Conservation (phyloP, 2,113 vertebrate species). For the Corydoras maculifer region DNA sequence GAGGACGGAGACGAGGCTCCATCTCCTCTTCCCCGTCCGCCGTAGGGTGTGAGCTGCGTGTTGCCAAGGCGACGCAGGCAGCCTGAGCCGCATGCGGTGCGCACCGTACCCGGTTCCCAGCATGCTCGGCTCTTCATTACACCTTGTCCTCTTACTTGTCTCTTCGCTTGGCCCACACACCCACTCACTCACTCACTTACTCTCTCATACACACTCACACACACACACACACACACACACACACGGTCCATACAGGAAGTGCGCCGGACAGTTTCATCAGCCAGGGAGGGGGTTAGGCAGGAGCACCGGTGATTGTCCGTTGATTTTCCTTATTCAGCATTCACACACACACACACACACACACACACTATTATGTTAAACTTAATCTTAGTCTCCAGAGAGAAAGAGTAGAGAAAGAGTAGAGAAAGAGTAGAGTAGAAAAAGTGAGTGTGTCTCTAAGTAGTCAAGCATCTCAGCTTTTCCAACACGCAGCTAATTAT, state of each 20-base stretch:
- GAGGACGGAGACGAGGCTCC: constrained; percentile 33
- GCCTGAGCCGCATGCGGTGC: constrained; percentile 86
- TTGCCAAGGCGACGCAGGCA: constrained; percentile 86
- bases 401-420: too few species aligned
- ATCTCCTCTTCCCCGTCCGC: constrained; percentile 35
- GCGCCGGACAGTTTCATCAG: constrained; percentile 60
- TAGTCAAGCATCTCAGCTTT: background rate
- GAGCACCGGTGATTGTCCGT: constrained; percentile 46
- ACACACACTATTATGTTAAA: background rate
- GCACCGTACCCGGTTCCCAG: constrained; percentile 80
- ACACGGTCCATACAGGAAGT: constrained; percentile 35
- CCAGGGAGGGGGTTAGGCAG: constrained; percentile 42
- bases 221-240: constrained; percentile 42
- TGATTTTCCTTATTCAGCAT: constrained; percentile 57
- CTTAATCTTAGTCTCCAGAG: background rate
- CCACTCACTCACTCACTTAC: constrained; percentile 39
- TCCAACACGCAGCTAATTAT: background rate
- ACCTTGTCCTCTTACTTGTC: constrained; percentile 49
- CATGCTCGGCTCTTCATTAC: constrained; percentile 93
- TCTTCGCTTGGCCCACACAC: constrained; percentile 50
- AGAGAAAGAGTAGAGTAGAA: background rate
- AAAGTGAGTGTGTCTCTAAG: background rate
- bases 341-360: constrained; percentile 27
- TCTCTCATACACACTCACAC: constrained; percentile 42
- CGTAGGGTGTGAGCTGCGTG: constrained; percentile 72